phyloP scores from a whole-genome alignment of 2,113 vertebrate species.

The Falcunculus frontatus region DNA sequence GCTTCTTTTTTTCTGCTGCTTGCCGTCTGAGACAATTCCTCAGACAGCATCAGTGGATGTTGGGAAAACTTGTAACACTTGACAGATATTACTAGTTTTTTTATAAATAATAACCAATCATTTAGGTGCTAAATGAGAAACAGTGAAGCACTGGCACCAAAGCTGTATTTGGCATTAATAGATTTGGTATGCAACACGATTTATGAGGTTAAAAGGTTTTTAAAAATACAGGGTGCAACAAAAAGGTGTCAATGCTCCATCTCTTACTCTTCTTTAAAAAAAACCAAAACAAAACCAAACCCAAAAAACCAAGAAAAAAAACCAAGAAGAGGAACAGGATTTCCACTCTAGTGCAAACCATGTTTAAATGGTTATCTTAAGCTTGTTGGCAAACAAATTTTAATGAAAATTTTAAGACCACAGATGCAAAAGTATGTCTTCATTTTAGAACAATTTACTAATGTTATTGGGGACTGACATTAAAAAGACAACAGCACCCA shows the following conservation, averaged over 20 bases:
- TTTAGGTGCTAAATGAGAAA: neutral
- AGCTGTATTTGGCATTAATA: neutral
- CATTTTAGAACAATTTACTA: neutral
- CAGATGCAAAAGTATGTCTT: neutral
- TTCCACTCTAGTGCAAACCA: neutral
- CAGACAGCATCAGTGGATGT: neutral
- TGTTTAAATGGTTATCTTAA: neutral
- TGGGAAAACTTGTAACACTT: neutral
- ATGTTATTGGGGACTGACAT: neutral
- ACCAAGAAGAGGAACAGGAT: neutral
- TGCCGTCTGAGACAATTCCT: neutral
- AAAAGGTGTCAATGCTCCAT: fast-evolving
- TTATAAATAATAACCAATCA: neutral
- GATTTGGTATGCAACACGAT: neutral
- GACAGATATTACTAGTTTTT: neutral
- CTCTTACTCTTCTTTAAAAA: neutral
- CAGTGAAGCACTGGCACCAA: neutral
- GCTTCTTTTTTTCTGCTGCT: neutral
- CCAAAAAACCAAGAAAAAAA: too few species aligned
- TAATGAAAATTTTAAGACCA: neutral
- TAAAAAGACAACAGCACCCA: neutral
- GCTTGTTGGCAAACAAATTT: neutral
- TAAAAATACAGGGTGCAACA: neutral
- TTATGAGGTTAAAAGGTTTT: neutral
- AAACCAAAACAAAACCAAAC: too few species aligned